Base-by-base conservation (phyloP, 2,797 vertebrate genomes). In the Euthynnus affinis region DNA sequence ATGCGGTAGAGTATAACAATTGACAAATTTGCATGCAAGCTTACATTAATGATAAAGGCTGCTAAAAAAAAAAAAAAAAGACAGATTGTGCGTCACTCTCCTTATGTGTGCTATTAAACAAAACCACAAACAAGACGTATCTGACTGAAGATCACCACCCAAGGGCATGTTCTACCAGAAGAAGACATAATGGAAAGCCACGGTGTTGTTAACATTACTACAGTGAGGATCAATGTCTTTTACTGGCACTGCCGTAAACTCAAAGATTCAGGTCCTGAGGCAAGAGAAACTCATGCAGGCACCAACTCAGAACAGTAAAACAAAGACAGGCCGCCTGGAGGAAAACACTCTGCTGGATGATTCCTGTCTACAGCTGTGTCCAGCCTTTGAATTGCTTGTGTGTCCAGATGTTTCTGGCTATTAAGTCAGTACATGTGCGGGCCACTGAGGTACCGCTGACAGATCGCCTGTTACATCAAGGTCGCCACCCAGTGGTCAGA, bases 371-470 rank as follows among this genome's bases (percentile, higher is more conserved):
- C 88, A 90, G 88, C 90, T 92, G 88, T 76, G 85, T 76, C 71
- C 83, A 74, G 77, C 88, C 85, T 89, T 89, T 89, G 78, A 87
- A 75, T 83, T 42, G 73, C 76, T 80, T n/a, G 2, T 67, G 71
- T 71, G 84, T 89, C 88, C 90, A 91, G 86, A 91, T 91, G 90
- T 88, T 91, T 83, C 77, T 80, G 77, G 57, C 76, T 61, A 71
- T 88, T 84, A 87, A 83, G 56, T 73, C 15, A 1, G 65, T 59
- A 5, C 60, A 78, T 78, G 72, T 85, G 66, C 68, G 20, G 82
- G 53, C 70, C 60, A 37, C 64, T 25, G 34, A 8, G 76, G 32
- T 68, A 58, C 42, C 17, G 55, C 20, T 17, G 72, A 37, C 37
- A 32, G 52, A n/a, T 34, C 1, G 9, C 18, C 60, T 34, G 22